These are phyloP conservation scores for Lepidochitona cinerea DNA, from an alignment of 2,888 invertebrate species.

Conservation along the genomic window DNA sequence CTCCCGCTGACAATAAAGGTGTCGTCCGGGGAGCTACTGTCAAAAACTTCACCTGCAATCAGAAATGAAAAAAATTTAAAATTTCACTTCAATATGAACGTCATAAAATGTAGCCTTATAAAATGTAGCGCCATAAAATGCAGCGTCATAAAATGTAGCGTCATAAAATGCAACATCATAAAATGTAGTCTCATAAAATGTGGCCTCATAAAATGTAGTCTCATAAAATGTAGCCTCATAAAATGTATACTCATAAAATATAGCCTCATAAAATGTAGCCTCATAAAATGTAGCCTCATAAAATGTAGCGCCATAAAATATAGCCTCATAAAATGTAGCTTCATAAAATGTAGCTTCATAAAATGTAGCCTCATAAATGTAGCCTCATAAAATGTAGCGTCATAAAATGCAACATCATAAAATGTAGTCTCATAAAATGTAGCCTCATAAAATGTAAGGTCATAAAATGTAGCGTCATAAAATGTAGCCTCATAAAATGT, in stretches of 20 bases:
- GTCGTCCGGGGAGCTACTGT: constrained; percentile 23
- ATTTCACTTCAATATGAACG: not conserved
- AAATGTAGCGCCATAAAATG: not conserved
- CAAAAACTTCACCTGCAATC: not conserved
- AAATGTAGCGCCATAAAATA: not conserved
- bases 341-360: not conserved
- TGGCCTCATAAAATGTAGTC: not conserved
- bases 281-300: not conserved
- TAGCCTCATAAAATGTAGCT: not conserved
- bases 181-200: not conserved
- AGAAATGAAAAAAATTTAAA: too few species aligned
- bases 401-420: not conserved
- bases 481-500: not conserved
- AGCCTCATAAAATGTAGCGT: not conserved
- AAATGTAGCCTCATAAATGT: too few species aligned
- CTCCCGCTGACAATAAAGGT: constrained; percentile 62
- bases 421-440: not conserved
- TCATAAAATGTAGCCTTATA: not conserved
- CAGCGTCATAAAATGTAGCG: not conserved
- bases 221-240: not conserved
- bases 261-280: not conserved
- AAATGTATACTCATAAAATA: too few species aligned
- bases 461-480: not conserved
- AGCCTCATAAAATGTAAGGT: not conserved
- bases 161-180: not conserved